Base-by-base conservation (phyloP, 2,113 vertebrate species). In the Seriola quinqueradiata region DNA sequence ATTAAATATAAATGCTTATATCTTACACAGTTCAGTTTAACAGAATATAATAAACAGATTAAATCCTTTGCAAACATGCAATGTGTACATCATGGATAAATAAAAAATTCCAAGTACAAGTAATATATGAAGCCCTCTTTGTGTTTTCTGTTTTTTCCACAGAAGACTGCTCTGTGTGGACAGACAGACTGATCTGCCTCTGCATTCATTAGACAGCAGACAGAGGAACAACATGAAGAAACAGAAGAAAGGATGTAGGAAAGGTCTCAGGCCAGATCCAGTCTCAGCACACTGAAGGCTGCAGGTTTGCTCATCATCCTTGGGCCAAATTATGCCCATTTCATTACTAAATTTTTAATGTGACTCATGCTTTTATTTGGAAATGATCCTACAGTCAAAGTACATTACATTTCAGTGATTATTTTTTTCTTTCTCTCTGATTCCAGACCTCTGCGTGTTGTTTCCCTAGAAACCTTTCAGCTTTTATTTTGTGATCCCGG, bases 401-500 rank as follows among this genome's bases (percentile, higher is more conserved):
- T 19, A 23, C 12, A 58, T n/a, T 5, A n/a, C n/a, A 2, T 46
- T 70, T 60, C 14, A 25, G 19, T 70, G 7, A 21, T 59, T 23
- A 12, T 52, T 5, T 52, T 21, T 67, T 60, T 42, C 4, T 28
- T 34, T 59, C n/a, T 17, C 46, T 48, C 46, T 4, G 50, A 71
- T 55, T 48, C 19, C 25, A 48, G 25, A 68, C 9, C 10, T 66
- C 8, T 21, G 25, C 50, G 13, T 42, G 34, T 17, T 68, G 54
- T 17, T 55, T 58, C 67, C 55, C 52, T 12, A 9, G 11, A 44
- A 77, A 52, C 23, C 34, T 46, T 42, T 77, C 63, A 42, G 14
- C 63, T 64, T 63, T 32, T 68, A 54, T 70, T 71, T 66, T 58
- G 48, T 61, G 46, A 80, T 76, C 42, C 57, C 19, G 44, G 32